Conservation (phyloP, 2,888 invertebrate species). For the Lycocerus yunnanus region DNA sequence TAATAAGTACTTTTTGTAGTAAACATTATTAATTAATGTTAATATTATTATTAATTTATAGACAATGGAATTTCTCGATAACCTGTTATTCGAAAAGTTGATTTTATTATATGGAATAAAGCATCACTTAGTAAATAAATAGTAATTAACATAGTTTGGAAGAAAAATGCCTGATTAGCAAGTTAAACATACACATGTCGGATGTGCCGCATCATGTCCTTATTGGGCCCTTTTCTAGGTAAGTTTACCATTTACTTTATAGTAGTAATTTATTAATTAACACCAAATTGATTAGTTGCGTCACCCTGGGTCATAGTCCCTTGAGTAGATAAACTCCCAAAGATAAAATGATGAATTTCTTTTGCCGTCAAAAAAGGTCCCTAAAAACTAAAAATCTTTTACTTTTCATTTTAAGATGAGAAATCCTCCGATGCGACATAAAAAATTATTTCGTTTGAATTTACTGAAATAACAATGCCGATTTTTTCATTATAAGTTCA, state of each 20-base stretch:
- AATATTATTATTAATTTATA: not conserved
- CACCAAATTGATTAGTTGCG: not conserved
- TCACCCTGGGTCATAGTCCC: too few relatives aligned
- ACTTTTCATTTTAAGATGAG: too few relatives aligned
- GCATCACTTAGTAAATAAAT: not conserved
- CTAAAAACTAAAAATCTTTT: too few relatives aligned
- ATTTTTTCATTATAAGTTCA: not conserved
- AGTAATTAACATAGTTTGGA: not conserved
- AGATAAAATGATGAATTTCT: too few relatives aligned
- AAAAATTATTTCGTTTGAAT: not conserved
- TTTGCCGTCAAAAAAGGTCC: too few relatives aligned
- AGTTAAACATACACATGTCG: constrained; percentile 18
- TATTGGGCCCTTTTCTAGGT: constrained; percentile 31
- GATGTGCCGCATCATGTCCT: constrained; percentile 18
- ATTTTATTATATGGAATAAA: not conserved
- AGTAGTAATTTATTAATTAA: not conserved
- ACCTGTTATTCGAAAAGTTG: not conserved
- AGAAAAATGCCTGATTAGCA: constrained; percentile 10
- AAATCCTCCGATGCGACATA: too few relatives aligned
- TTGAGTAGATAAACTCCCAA: too few relatives aligned
- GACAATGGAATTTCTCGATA: not conserved
- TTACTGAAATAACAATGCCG: not conserved
- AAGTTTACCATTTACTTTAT: too few relatives aligned
- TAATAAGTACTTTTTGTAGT: not conserved
- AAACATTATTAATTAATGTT: not conserved